These are phyloP conservation scores for Cichladusa arquata DNA, from an alignment of 2,113 vertebrate species.

Conservation along the genomic window DNA sequence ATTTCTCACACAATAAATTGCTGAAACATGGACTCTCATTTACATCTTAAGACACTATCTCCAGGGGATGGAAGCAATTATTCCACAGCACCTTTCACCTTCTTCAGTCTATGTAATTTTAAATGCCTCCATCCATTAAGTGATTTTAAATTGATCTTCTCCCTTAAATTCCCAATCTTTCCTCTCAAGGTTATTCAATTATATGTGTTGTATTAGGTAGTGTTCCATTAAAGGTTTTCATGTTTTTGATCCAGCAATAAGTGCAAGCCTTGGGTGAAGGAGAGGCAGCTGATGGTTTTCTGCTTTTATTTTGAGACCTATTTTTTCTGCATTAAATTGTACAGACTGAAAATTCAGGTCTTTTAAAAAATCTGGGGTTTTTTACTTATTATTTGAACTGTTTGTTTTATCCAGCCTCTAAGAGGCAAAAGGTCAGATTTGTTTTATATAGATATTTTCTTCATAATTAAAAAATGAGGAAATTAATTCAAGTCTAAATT, in stretches of 20 bases:
- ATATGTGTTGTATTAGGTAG: conserved; percentile 18
- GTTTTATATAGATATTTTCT: not conserved
- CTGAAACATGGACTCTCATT: conserved; percentile 21
- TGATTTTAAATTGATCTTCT: conserved; percentile 61
- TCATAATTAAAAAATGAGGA: not conserved
- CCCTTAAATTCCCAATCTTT: conserved; percentile 41
- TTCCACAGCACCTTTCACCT: conserved; percentile 58
- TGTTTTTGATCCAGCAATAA: conserved; percentile 3
- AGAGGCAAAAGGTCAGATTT: not conserved
- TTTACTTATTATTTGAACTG: not conserved
- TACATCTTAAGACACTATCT: conserved; percentile 42
- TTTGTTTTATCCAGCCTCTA: not conserved
- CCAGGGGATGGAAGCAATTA: conserved; percentile 49
- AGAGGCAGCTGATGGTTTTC: not conserved
- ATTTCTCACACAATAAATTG: not conserved
- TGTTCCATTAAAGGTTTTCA: conserved; percentile 11
- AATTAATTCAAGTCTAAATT: not conserved
- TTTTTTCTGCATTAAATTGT: not conserved
- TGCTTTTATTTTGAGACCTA: not conserved
- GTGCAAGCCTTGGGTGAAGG: not conserved
- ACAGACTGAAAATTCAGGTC: not conserved
- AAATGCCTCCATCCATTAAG: conserved; percentile 54
- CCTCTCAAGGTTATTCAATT: conserved; percentile 61
- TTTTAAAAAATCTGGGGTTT: not conserved
- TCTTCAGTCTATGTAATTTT: conserved; percentile 50